phyloP scores from a whole-genome alignment of 1,140 invertebrate genomes.

The Drosophila guanche region DNA sequence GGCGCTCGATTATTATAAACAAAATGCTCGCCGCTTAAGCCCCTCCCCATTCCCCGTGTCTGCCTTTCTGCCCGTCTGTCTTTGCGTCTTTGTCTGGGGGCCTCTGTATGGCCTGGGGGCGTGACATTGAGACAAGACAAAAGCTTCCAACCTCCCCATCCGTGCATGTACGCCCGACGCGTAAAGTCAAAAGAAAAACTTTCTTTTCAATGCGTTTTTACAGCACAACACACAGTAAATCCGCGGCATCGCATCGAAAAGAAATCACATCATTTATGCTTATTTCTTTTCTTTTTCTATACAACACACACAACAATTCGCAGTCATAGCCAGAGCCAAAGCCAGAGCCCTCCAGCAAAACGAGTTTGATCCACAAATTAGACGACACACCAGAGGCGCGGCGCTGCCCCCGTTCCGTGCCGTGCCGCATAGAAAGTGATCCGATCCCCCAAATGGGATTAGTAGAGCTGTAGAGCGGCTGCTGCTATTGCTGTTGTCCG shows the following conservation, averaged over 20 bases:
- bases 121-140: conserved; percentile 73
- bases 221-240: conserved; percentile 30
- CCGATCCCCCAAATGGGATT: conserved; percentile 59
- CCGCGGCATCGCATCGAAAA: conserved; percentile 50
- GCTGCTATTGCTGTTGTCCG: conserved; percentile 8
- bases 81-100: too few species aligned
- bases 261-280: conserved; percentile 57
- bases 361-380: conserved; percentile 55
- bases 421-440: conserved; percentile 61
- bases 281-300: conserved; percentile 18
- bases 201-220: conserved; percentile 61
- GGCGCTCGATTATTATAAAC: conserved; percentile 50
- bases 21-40: conserved; percentile 42
- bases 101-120: conserved; percentile 23
- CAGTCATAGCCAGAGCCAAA: neutral
- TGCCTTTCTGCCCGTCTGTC: neutral
- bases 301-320: conserved; percentile 7
- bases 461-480: conserved; percentile 15
- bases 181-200: conserved; percentile 47
- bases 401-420: neutral
- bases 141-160: conserved; percentile 23
- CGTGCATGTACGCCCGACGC: too few species aligned
- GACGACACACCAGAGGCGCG: conserved; percentile 8
- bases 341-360: conserved; percentile 19
- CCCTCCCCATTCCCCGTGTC: neutral